Base-by-base conservation (phyloP, 2,888 invertebrate genomes). In the Drosophila acutilabella region DNA sequence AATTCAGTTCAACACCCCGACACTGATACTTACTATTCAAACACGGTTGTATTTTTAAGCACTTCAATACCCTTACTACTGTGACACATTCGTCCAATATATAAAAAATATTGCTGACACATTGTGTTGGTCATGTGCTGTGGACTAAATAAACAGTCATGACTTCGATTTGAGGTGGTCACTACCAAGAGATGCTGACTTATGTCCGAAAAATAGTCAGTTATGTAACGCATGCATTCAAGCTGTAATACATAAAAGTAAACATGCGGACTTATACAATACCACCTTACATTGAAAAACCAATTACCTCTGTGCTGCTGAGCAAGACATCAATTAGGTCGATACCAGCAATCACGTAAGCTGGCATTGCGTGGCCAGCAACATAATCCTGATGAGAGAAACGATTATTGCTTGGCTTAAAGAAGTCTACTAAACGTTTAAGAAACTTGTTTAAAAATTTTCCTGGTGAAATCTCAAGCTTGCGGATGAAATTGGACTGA, bases 61-160 rank as follows among this genome's bases (percentile, higher is more conserved):
- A 96, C 94, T 76, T 93, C 94, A 44, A 95, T 93, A 2, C 97
- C 97, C 48, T 94, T 93, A 57, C 94, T 94, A 7, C 94, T 94
- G 73, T 96, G 95, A 80, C 96, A 96, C 87, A 98, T 94, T 80
- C 97, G 96, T 0, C 98, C 98, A 71, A 98, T 95, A 91, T 98
- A 97, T 47, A 99, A 94, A 92, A 99, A 99, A 93, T 98, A 99
- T 93, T 96, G 96, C 92, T 98, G 98, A 91, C 97, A 97, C 93
- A 97, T 96, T 0, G 98, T 97, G 87, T 96, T 97, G 81, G 95
- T 94, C 94, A 98, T 95, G 91, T 96, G 96, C 80, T 96, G 96
- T 0, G 98, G 98, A 91, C 97, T 97, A 88, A 98, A 96, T 18
- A 97, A 93, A 78, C 97, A 97, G 90, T 97, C 97, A 90, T 97